Evolutionary conservation across 2,797 vertebrate genomes (phyloP), one percentile per base, ranked within the genome.

Genomic region (Pseudochirops corinnae): DNA sequence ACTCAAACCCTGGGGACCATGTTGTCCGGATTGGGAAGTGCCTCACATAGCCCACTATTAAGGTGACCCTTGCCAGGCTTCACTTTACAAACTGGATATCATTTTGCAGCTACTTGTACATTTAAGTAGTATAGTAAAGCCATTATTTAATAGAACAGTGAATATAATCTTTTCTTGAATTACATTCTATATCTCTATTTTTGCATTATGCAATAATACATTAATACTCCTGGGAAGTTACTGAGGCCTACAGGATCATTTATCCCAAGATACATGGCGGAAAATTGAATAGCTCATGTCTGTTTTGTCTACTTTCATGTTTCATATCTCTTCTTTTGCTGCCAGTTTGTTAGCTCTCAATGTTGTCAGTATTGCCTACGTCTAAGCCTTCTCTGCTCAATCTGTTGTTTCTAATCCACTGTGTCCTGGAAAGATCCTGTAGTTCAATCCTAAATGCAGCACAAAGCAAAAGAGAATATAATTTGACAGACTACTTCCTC

Each of bases 381-480:
- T 50, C 74, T 87, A 50, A 87, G 74, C 21, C 21, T 46, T 46
- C 39, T 87, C 21, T 46, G 21, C 74, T 87, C 74, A 87, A 26
- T 87, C 1, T 87, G 3, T 28, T 87, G 39, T 87, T 87, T 87
- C 39, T 50, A 26, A 87, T 87, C 39, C 39, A 50, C 67, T 26
- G 39, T 87, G 21, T n/a, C 39, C 74, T 87, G 39, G 74, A 28
- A 46, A 74, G 5, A 74, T 74, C 5, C 67, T 74, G 3, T 39
- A 74, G n/a, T 21, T 82, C n/a, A 46, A 82, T 82, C 67, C 6
- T 28, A 82, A 21, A 9, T 46, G 56, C 0, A 97, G 50, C 87
- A 95, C 93, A 95, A 92, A 50, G 60, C 10, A 96, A 90, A 94
- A 95, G 92, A 94, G 0, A 62, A 39, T 24, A 91, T 50, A 91